Percentiles rank a stretch among this genome's conserved stretches.
These are phyloP conservation scores for Lobophora halterata DNA, from an alignment of 2,888 invertebrate genomes.

Conservation along the genomic window DNA sequence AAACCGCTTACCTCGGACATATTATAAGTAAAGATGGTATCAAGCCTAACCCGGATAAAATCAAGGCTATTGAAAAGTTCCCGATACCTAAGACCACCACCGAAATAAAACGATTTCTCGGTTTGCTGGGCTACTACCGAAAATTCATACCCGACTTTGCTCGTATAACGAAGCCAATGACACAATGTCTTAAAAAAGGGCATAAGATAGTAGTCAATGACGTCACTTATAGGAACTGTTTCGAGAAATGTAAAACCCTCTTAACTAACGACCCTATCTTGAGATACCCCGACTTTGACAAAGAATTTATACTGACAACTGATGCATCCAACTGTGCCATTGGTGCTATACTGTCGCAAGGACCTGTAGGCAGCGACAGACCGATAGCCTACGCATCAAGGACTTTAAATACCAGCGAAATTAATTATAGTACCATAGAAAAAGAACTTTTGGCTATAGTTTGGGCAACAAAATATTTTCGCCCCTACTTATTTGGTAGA, in stretches of 20 bases:
- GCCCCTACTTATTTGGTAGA: constrained; percentile 41
- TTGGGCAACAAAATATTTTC: constrained; percentile 8
- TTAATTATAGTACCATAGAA: constrained; percentile 34
- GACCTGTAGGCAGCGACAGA: constrained; percentile 24
- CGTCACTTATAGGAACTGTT: constrained; percentile 29
- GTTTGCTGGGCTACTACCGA: constrained; percentile 35
- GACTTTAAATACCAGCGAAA: constrained; percentile 37
- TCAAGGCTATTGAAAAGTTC: constrained; percentile 31
- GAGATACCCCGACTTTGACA: constrained; percentile 43
- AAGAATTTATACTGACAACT: constrained; percentile 32
- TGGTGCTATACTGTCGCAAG: constrained; percentile 35
- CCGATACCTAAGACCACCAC: constrained; percentile 34
- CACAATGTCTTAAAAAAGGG: constrained; percentile 3
- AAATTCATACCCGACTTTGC: constrained; percentile 38
- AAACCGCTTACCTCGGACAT: constrained; percentile 33
- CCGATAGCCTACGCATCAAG: constrained; percentile 25
- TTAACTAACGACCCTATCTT: constrained; percentile 39
- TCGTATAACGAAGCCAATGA: constrained; percentile 4
- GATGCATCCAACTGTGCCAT: constrained; percentile 41
- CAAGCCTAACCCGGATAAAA: constrained; percentile 36
- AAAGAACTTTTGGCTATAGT: constrained; percentile 24
- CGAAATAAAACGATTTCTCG: constrained; percentile 35
- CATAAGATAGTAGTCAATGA: constrained; percentile 7
- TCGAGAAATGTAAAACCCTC: constrained; percentile 28
- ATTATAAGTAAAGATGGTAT: constrained; percentile 31